A percentile compares a stretch with the other conserved stretches of the same genome.
Evolutionary conservation across 2,113 vertebrate genomes (phyloP).

Genomic region (Laticauda colubrina): DNA sequence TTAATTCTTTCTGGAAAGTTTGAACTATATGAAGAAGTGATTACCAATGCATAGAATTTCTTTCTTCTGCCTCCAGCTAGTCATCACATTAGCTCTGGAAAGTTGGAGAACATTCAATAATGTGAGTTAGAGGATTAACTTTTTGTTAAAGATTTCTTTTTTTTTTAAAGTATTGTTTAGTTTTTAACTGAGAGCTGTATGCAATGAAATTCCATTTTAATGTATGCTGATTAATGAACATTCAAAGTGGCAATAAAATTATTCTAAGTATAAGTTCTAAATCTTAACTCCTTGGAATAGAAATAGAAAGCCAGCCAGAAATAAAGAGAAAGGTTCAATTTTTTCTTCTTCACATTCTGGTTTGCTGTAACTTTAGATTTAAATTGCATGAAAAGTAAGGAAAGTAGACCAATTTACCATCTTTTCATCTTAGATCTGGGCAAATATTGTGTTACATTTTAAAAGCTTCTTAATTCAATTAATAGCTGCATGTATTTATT

Average conservation of each 20-base stretch:
- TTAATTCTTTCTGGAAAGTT: neutral
- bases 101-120: neutral
- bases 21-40: neutral
- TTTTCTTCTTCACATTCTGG: neutral
- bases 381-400: neutral
- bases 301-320: neutral
- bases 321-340: neutral
- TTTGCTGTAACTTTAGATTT: neutral
- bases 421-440: neutral
- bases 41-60: neutral
- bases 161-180: neutral
- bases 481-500: neutral
- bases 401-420: neutral
- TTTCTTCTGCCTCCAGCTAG: neutral
- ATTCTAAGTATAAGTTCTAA: no score
- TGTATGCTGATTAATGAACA: no score
- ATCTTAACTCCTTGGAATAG: neutral
- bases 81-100: neutral
- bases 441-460: neutral
- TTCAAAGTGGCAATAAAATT: no score
- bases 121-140: neutral
- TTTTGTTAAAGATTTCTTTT: neutral
- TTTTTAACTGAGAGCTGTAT: neutral
- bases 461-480: neutral
- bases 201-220: no score